Evolutionary conservation across 1,140 invertebrate species (phyloP).

Genomic region (Argopecten irradians): DNA sequence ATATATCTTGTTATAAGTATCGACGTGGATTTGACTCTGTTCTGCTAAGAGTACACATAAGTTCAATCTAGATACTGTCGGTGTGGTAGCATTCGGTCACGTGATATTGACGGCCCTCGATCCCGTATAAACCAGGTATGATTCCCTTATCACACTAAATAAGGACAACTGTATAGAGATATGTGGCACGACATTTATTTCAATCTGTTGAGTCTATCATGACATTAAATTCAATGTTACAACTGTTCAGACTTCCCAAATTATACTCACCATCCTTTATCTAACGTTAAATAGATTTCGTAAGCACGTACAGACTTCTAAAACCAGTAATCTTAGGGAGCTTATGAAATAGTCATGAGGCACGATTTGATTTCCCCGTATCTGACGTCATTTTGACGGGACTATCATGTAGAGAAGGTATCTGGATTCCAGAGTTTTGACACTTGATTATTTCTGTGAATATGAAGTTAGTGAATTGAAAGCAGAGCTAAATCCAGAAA

Average conservation of each 20-base stretch:
- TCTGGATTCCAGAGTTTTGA: not conserved
- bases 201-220: not conserved
- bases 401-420: not conserved
- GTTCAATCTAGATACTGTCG: too few species aligned
- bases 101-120: too few species aligned
- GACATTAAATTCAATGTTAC: not conserved
- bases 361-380: not conserved
- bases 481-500: not conserved
- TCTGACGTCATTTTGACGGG: not conserved
- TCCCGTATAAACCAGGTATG: too few species aligned
- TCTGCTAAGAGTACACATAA: too few species aligned
- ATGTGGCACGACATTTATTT: not conserved
- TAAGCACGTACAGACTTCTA: not conserved
- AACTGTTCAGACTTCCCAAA: not conserved
- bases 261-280: not conserved
- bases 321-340: not conserved
- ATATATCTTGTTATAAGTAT: too few species aligned
- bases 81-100: too few species aligned
- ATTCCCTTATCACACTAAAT: too few species aligned
- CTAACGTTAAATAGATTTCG: not conserved
- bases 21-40: too few species aligned
- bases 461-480: not conserved
- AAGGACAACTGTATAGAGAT: not conserved
- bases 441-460: not conserved
- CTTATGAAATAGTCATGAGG: conserved; percentile 17